These are phyloP conservation scores for Ptycholaimellus sp. DNA, from an alignment of 2,888 invertebrate species.

Conservation along the genomic window DNA sequence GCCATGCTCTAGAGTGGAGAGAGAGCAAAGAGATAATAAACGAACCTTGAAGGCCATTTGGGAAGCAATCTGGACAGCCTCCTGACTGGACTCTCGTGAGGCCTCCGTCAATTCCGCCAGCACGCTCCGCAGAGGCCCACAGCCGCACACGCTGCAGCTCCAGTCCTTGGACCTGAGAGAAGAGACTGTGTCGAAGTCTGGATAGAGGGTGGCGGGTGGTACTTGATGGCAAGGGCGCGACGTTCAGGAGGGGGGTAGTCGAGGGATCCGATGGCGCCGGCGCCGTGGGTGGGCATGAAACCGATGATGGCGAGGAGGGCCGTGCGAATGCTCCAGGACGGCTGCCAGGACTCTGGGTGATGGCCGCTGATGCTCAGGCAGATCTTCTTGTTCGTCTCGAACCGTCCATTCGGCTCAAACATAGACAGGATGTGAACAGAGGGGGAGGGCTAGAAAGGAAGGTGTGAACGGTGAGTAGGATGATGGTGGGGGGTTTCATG, in stretches of 20 bases:
- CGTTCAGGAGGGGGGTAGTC: constrained; percentile 66
- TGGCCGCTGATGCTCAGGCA: constrained; percentile 80
- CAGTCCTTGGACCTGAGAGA: not conserved
- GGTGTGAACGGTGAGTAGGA: constrained; percentile 50
- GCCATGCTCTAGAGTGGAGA: too few relatives aligned
- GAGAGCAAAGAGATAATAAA: too few relatives aligned
- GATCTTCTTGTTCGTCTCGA: constrained; percentile 75
- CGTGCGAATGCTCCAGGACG: constrained; percentile 82
- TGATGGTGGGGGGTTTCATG: constrained; percentile 87
- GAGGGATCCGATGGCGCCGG: constrained; percentile 66
- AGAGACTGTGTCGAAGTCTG: not conserved
- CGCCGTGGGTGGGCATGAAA: constrained; percentile 71
- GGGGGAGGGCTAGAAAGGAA: not conserved
- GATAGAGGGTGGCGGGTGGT: constrained; percentile 1
- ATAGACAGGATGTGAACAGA: not conserved
- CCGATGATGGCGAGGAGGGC: constrained; percentile 70
- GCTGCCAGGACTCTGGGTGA: constrained; percentile 94
- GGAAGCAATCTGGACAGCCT: too few relatives aligned
- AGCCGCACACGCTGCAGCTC: too few relatives aligned
- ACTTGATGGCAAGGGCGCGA: constrained; percentile 51
- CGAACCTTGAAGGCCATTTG: too few relatives aligned
- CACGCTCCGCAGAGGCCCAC: too few relatives aligned
- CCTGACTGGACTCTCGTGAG: too few relatives aligned
- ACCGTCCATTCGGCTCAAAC: constrained; percentile 61
- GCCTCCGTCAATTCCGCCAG: too few relatives aligned